phyloP scores from a whole-genome alignment of 2,113 vertebrate genomes.

The Gallinago undulata region DNA sequence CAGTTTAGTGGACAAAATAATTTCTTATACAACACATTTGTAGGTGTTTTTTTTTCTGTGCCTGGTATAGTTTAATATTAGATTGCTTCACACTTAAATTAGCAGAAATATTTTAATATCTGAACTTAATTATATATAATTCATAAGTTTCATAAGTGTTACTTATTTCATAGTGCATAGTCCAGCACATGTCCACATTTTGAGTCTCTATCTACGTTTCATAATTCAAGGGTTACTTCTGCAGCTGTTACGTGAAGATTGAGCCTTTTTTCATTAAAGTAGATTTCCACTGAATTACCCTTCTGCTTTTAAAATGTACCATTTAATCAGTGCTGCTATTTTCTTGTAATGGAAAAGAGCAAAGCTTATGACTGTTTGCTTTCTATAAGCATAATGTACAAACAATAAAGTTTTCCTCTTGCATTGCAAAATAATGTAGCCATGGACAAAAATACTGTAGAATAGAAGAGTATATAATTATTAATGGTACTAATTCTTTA shows the following conservation, averaged over 20 bases:
- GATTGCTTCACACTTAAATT: neutral
- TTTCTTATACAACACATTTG: neutral
- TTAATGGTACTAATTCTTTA: neutral
- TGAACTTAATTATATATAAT: neutral
- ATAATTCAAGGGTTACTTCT: slow-evolving; percentile 17
- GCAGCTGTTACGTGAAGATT: neutral
- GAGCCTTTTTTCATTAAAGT: slow-evolving; percentile 19
- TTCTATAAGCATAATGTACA: neutral
- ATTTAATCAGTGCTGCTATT: slow-evolving; percentile 32
- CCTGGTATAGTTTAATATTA: neutral
- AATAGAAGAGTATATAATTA: neutral
- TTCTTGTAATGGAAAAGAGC: slow-evolving; percentile 33
- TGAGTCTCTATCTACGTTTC: slow-evolving; percentile 13
- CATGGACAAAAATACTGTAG: neutral
- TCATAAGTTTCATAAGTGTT: neutral
- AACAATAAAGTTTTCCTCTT: slow-evolving; percentile 25
- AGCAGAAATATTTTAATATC: neutral
- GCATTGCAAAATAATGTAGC: neutral
- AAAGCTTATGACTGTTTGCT: neutral
- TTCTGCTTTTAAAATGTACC: neutral
- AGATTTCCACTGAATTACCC: slow-evolving; percentile 41
- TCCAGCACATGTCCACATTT: neutral
- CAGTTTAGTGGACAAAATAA: neutral
- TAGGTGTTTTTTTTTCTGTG: neutral
- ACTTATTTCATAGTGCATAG: neutral